Evolutionary conservation across 2,113 vertebrate genomes (phyloP).

Genomic region (Glaucomys volans): DNA sequence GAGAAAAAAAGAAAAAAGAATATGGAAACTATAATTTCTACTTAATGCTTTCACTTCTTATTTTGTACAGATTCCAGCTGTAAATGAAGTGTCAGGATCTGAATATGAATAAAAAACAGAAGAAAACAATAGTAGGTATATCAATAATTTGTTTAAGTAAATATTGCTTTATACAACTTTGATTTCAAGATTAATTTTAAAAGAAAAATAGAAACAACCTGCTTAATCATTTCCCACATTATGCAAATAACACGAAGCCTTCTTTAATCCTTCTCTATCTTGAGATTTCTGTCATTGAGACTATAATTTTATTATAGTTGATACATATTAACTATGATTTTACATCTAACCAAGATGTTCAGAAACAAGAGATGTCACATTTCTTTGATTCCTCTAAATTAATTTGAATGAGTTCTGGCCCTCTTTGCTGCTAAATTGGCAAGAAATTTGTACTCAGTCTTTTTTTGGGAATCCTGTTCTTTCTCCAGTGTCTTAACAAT

Average conservation of each 20-base stretch:
- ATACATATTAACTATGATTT: background rate
- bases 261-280: background rate
- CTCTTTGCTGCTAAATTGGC: background rate
- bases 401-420: background rate
- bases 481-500: background rate
- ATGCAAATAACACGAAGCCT: background rate
- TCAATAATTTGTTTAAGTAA: slow-evolving; percentile 14
- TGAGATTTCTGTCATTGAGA: background rate
- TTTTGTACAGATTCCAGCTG: slow-evolving; percentile 12
- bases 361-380: background rate
- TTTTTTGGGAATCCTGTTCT: background rate
- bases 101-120: background rate
- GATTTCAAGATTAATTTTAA: slow-evolving; percentile 38
- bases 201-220: background rate
- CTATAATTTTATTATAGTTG: slow-evolving; percentile 20
- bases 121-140: background rate
- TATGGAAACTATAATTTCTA: slow-evolving; percentile 17
- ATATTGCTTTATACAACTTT: background rate
- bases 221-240: background rate
- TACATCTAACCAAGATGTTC: background rate
- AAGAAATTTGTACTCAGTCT: background rate
- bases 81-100: slow-evolving; percentile 35
- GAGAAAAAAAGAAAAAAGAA: background rate
- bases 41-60: background rate
- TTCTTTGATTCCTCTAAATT: background rate